Evolutionary conservation across 2,888 invertebrate species (phyloP), one percentile per base, ranked within the genome.

Genomic region (Mimachlamys varia): DNA sequence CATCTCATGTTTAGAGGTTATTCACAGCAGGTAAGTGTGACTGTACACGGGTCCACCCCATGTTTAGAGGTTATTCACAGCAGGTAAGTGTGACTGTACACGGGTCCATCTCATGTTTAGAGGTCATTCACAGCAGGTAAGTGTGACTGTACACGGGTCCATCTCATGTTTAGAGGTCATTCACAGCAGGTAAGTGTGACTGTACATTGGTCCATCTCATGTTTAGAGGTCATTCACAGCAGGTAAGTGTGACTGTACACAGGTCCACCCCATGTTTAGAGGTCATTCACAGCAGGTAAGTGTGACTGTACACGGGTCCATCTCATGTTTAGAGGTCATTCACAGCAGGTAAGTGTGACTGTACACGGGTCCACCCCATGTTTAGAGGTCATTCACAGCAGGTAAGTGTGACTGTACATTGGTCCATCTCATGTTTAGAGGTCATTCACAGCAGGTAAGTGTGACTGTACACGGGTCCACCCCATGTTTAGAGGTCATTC

Each of bases 281-380:
- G 99, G 99, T 0, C 99, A 98, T 96, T 98, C 99, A 93, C 99
- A 99, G n/a, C n/a, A n/a, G n/a, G n/a, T n/a, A n/a, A n/a, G n/a
- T n/a, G n/a, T n/a, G n/a, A n/a, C n/a, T n/a, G n/a, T n/a, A n/a
- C n/a, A n/a, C n/a, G n/a, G 95, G 98, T 98, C 5, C 96, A 99
- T 97, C 98, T 99, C 0, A 99, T 99, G 98, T 99, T 99, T 96
- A 97, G 99, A 22, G 99, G 99, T 0, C 99, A 98, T 96, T 98
- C 99, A 93, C 99, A 99, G n/a, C n/a, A n/a, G n/a, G n/a, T n/a
- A n/a, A n/a, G n/a, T n/a, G n/a, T n/a, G n/a, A n/a, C n/a, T n/a
- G n/a, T n/a, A n/a, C n/a, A n/a, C n/a, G n/a, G 95, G 98, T 98
- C 5, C 96, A 99, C 97, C 98, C 99, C 0, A 99, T 99, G 98